Percentiles rank a stretch among this genome's conserved stretches.
Conservation (phyloP, 92 coral and sea anemone genomes). For the Epizoanthus rinbou region DNA sequence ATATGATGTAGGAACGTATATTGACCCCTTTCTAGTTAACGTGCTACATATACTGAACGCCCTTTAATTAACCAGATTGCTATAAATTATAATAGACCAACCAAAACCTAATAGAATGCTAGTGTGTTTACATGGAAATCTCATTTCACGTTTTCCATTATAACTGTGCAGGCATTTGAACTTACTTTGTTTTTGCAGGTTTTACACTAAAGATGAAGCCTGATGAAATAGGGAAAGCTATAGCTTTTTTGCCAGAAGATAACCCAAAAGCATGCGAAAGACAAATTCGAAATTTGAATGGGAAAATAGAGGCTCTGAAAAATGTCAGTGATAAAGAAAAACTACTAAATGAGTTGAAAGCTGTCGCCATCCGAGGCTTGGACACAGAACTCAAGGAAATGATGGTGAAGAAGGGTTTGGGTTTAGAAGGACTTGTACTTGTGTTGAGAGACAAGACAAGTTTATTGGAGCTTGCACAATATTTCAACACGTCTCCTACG, state of each 20-base stretch:
- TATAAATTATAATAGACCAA: no score
- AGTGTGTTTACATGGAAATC: no score
- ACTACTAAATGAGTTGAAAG: constrained; percentile 39
- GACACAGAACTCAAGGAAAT: constrained; percentile 21
- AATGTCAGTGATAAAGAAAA: constrained; percentile 17
- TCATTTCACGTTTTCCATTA: no score
- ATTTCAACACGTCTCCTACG: constrained; percentile 15
- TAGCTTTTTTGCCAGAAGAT: constrained; percentile 6
- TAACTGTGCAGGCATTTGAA: no score
- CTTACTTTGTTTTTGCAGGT: no score
- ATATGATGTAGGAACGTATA: no score
- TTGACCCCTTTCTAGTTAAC: no score
- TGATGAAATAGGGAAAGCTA: background rate
- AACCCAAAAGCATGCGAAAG: constrained; percentile 50
- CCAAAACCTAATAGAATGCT: no score
- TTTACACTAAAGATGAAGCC: background rate
- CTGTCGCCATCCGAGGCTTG: constrained; percentile 41
- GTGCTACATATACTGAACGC: no score
- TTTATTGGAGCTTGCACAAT: constrained; percentile 41
- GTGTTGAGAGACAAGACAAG: constrained; percentile 53
- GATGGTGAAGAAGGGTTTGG: constrained; percentile 48
- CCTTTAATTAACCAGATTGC: no score
- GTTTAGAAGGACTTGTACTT: constrained; percentile 51
- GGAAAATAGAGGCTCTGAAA: constrained; percentile 26
- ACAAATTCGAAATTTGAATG: constrained; percentile 47